These are phyloP conservation scores for Frankliniella fusca DNA, from an alignment of 2,888 invertebrate genomes.

Conservation along the genomic window DNA sequence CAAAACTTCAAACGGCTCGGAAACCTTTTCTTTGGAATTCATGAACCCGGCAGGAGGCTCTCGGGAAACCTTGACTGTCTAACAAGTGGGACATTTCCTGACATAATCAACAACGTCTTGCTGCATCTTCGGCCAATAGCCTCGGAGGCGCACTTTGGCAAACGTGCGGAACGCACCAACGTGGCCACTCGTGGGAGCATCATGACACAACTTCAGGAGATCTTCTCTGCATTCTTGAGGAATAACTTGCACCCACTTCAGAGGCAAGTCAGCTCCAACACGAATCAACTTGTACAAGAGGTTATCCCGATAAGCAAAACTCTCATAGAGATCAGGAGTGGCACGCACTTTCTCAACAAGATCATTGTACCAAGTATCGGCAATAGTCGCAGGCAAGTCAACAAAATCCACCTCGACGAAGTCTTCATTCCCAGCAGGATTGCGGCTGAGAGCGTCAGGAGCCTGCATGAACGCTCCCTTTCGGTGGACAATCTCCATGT, in stretches of 20 bases:
- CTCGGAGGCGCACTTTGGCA: background rate
- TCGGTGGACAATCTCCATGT: constrained; percentile 34
- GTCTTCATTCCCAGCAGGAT: background rate
- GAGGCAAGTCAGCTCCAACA: background rate
- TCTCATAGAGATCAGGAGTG: background rate
- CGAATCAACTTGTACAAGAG: background rate
- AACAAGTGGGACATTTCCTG: background rate
- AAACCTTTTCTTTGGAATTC: background rate
- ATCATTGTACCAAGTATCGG: background rate
- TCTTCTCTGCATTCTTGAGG: background rate
- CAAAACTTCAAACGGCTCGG: background rate
- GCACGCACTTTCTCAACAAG: background rate
- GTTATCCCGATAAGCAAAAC: background rate
- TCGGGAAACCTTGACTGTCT: background rate
- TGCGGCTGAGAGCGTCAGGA: constrained; percentile 35
- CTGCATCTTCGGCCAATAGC: background rate
- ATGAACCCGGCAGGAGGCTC: background rate
- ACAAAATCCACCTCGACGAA: background rate
- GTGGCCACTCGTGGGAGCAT: background rate
- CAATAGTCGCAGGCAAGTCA: background rate
- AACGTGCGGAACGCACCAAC: background rate
- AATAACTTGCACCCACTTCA: background rate
- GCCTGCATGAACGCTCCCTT: constrained; percentile 34
- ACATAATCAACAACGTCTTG: background rate
- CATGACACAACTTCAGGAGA: background rate